These are phyloP conservation scores for Scartelaos histophorus DNA, from an alignment of 2,113 vertebrate genomes.

Conservation along the genomic window DNA sequence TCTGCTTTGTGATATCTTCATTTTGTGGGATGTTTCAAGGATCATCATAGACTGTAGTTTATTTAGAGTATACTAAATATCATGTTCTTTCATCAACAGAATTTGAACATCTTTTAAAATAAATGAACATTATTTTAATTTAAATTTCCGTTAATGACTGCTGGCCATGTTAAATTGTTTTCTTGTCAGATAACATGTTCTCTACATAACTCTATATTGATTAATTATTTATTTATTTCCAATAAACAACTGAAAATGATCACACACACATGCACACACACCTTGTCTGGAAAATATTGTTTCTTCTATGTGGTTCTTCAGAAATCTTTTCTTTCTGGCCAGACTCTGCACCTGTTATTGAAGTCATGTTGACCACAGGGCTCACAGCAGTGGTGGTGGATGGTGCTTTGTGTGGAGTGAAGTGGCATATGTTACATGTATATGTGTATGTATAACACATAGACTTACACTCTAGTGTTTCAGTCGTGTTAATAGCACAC, in stretches of 20 bases:
- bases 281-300: background rate
- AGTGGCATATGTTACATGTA: slow-evolving; percentile 45
- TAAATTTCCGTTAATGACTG: background rate
- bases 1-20: slow-evolving; percentile 63
- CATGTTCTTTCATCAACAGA: background rate
- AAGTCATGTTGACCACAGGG: background rate
- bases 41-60: slow-evolving; percentile 66
- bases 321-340: background rate
- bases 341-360: background rate
- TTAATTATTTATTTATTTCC: background rate
- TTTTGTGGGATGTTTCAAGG: slow-evolving; percentile 57
- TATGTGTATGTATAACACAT: slow-evolving; percentile 50
- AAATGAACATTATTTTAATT: background rate
- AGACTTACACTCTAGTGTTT: slow-evolving; percentile 40
- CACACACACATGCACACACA: background rate
- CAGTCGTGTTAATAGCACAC: slow-evolving; percentile 37
- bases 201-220: background rate
- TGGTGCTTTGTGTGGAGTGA: slow-evolving; percentile 12
- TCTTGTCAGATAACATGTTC: background rate
- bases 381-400: slow-evolving; percentile 14
- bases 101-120: background rate
- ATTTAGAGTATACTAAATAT: slow-evolving; percentile 35
- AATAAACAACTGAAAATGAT: background rate
- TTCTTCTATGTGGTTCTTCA: background rate
- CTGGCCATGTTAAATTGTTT: background rate